phyloP scores from a whole-genome alignment of 2,797 vertebrate species.

The Lagocephalus sceleratus region DNA sequence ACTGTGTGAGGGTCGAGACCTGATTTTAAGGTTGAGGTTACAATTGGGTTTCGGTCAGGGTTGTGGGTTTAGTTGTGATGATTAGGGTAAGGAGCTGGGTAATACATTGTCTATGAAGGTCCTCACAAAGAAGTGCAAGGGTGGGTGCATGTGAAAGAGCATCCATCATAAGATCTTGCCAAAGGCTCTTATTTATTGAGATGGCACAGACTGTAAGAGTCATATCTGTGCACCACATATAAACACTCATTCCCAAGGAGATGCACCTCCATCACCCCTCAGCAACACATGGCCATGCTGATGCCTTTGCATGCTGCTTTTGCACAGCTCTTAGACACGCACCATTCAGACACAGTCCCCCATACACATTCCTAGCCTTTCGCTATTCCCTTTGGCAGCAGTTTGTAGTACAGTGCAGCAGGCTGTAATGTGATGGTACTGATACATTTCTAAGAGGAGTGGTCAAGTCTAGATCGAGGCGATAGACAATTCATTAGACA shows the following conservation, averaged over 20 bases:
- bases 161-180: neutral
- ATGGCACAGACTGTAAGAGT: too few species aligned
- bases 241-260: conserved; percentile 13
- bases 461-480: conserved; percentile 76
- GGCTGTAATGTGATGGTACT: conserved; percentile 37
- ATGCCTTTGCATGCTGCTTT: conserved; percentile 32
- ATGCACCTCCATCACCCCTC: too few species aligned
- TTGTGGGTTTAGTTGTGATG: too few species aligned
- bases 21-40: too few species aligned
- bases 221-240: conserved; percentile 4
- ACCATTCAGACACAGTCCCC: conserved; percentile 20
- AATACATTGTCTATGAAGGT: too few species aligned
- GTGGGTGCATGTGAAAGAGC: neutral
- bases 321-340: conserved; percentile 36
- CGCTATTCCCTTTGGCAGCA: conserved; percentile 48
- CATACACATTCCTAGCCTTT: conserved; percentile 43
- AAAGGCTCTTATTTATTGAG: too few species aligned
- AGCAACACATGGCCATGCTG: conserved; percentile 5
- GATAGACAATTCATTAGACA: conserved; percentile 81
- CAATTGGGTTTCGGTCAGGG: too few species aligned
- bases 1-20: too few species aligned
- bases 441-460: conserved; percentile 58
- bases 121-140: too few species aligned
- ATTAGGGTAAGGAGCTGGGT: too few species aligned
- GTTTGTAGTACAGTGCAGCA: conserved; percentile 55